These are phyloP conservation scores for Phorcus lineatus DNA, from an alignment of 2,888 invertebrate species.

Conservation along the genomic window DNA sequence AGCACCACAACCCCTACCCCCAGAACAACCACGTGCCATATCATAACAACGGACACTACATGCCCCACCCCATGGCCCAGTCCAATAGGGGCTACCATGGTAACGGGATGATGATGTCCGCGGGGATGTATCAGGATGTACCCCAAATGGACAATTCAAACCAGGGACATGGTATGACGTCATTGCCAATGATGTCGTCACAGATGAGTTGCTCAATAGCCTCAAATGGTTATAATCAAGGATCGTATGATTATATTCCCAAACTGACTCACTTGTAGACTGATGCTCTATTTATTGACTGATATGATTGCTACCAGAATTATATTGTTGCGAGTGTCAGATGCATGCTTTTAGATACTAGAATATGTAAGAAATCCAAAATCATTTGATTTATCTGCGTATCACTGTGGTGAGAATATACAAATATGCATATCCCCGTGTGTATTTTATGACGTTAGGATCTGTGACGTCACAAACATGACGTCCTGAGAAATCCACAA, in stretches of 20 bases:
- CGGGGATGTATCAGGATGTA: slow-evolving; percentile 58
- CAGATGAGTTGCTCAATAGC: slow-evolving; percentile 61
- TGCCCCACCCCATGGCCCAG: slow-evolving; percentile 41
- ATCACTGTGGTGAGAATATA: too few relatives aligned
- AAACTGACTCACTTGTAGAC: slow-evolving; percentile 68
- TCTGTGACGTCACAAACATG: too few relatives aligned
- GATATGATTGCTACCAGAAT: not conserved
- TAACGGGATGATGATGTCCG: slow-evolving; percentile 33
- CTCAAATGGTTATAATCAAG: slow-evolving; percentile 58
- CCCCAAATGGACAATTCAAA: slow-evolving; percentile 47
- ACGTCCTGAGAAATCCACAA: too few relatives aligned
- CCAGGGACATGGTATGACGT: slow-evolving; percentile 51
- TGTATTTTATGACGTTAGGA: too few relatives aligned
- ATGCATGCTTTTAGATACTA: slow-evolving; percentile 11
- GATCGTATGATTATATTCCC: slow-evolving; percentile 67
- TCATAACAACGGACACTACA: slow-evolving; percentile 41
- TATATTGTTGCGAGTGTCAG: slow-evolving; percentile 6
- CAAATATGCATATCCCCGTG: too few relatives aligned
- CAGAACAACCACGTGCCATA: slow-evolving; percentile 38
- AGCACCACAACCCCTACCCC: slow-evolving; percentile 33
- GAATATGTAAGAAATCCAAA: not conserved
- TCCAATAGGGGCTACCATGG: slow-evolving; percentile 37
- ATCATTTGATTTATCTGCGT: too few relatives aligned
- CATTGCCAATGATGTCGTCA: slow-evolving; percentile 52
- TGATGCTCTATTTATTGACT: not conserved